Percentiles rank a stretch among this genome's conserved stretches.
These are phyloP conservation scores for Silvanus unidentatus DNA, from an alignment of 2,888 invertebrate species.

Conservation along the genomic window DNA sequence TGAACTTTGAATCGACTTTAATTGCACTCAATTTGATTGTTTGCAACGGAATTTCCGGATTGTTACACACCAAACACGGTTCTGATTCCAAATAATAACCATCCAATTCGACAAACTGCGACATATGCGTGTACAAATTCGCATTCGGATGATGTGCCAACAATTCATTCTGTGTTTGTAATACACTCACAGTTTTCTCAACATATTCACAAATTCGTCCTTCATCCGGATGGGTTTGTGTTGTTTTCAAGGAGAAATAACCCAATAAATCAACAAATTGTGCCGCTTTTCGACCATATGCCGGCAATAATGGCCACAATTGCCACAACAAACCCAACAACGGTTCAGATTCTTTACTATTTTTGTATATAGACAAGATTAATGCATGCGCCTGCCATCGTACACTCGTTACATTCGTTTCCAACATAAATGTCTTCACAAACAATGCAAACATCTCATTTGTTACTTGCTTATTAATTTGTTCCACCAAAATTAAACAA, in stretches of 20 bases:
- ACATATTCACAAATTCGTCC: conserved; percentile 62
- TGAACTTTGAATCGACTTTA: conserved; percentile 95
- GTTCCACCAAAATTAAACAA: conserved; percentile 62
- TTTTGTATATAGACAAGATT: conserved; percentile 76
- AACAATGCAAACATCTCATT: conserved; percentile 65
- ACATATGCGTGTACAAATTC: conserved; percentile 82
- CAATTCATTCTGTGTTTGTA: conserved; percentile 83
- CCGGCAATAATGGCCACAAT: conserved; percentile 84
- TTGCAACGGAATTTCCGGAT: conserved; percentile 89
- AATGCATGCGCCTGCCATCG: conserved; percentile 95
- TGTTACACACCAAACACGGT: conserved; percentile 96
- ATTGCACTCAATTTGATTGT: conserved; percentile 89
- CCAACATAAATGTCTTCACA: conserved; percentile 83
- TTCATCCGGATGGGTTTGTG: conserved; percentile 58
- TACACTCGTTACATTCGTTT: conserved; percentile 86
- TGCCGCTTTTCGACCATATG: conserved; percentile 88
- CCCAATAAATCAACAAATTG: conserved; percentile 96
- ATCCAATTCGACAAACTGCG: conserved; percentile 91
- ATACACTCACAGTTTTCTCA: conserved; percentile 77
- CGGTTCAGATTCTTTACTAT: conserved; percentile 72
- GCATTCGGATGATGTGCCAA: conserved; percentile 91
- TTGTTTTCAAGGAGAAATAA: conserved; percentile 85
- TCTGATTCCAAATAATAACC: conserved; percentile 96
- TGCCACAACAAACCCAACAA: conserved; percentile 83
- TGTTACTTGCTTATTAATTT: conserved; percentile 62